These are phyloP conservation scores for Paedocypris sp. DNA, from an alignment of 2,113 vertebrate genomes.

Conservation along the genomic window DNA sequence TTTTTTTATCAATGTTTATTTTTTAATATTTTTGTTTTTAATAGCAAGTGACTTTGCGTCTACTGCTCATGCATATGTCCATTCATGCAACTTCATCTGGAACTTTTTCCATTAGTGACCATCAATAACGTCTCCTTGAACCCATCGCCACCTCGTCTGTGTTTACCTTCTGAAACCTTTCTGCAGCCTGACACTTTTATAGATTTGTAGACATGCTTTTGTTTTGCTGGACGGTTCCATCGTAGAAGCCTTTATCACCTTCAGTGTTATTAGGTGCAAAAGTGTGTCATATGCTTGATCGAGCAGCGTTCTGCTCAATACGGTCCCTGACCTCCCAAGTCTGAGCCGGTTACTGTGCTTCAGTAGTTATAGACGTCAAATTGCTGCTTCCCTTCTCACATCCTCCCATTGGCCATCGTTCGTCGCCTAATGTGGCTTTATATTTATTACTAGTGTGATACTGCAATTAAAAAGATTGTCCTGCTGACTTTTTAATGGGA, in stretches of 20 bases:
- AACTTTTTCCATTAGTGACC: background rate
- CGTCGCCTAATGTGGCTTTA: background rate
- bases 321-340: background rate
- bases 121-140: slow-evolving; percentile 13
- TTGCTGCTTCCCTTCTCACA: background rate
- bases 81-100: background rate
- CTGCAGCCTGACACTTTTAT: background rate
- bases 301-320: background rate
- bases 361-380: background rate
- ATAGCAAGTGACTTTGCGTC: too few species aligned
- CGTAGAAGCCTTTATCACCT: slow-evolving; percentile 1
- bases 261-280: slow-evolving; percentile 3
- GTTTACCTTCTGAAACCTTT: background rate
- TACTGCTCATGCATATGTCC: too few species aligned
- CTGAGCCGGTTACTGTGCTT: background rate
- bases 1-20: too few species aligned
- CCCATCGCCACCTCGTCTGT: background rate
- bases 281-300: background rate
- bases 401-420: background rate
- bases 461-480: slow-evolving; percentile 17
- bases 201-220: background rate
- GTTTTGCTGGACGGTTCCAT: background rate
- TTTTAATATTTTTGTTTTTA: too few species aligned
- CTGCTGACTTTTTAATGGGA: slow-evolving; percentile 22
- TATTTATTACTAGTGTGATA: background rate